Evolutionary conservation across 2,113 vertebrate species (phyloP), one percentile per base, ranked within the genome.

Genomic region (Canis aureus): DNA sequence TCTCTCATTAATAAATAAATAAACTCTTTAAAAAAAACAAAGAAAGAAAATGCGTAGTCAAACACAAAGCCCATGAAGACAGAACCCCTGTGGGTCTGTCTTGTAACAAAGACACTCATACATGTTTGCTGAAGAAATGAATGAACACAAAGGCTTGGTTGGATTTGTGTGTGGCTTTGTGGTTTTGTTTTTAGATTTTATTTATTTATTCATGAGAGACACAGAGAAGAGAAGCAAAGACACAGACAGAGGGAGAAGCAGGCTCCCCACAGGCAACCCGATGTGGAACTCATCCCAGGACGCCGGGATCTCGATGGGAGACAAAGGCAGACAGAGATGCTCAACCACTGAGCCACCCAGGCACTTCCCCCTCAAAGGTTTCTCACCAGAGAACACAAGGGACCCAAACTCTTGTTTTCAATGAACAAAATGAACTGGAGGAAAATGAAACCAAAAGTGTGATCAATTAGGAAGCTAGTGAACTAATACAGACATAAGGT

Each of bases 321-420:
- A 43, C 43, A 43, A 43, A 43, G 43, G 7, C 43, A 43, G 43
- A 43, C 43, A 43, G 43, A 7, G 43, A 43, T 43, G 43, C 43
- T 43, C 43, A 43, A 43, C 43, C 43, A 43, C 43, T 43, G 43
- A 7, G 43, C 43, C 43, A 43, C 43, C 43, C 43, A 43, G 43
- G 43, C 43, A 43, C 43, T 43, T 43, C 43, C 43, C 43, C 43
- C 43, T 7, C 49, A 43, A 66, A 82, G 73, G 25, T 81, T 95
- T 82, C 87, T 92, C 49, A 78, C 35, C 74, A 95, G 69, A 91
- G 71, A 17, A 71, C 5, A 57, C 38, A 27, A 29, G 11, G 66
- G n/a, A 55, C 71, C 53, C 74, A 90, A 95, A 64, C 20, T 90
- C 27, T 38, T 73, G 5, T 81, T 93, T 96, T 91, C 86, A 71